Percentiles rank a stretch among this genome's conserved stretches.
These are phyloP conservation scores for Myrmecophaga tridactyla DNA, from an alignment of 2,113 vertebrate genomes.

Conservation along the genomic window DNA sequence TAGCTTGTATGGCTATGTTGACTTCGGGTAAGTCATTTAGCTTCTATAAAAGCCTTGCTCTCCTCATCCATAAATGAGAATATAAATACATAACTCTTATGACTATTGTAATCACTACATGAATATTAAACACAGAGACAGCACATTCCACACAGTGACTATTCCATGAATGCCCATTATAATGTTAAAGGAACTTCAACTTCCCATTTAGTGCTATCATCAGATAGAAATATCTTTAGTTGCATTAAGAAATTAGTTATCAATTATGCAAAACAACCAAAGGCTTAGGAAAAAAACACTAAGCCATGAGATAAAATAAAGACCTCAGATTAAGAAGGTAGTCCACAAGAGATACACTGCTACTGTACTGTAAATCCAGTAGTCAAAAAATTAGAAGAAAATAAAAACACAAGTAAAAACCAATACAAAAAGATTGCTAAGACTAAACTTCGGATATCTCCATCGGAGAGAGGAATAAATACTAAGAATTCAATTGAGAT, in stretches of 20 bases:
- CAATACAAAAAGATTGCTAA: background rate
- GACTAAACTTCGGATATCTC: background rate
- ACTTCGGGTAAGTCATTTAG: background rate
- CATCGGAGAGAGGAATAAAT: background rate
- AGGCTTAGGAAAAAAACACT: background rate
- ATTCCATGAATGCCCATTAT: background rate
- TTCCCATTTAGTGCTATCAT: conserved; percentile 1
- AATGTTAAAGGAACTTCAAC: background rate
- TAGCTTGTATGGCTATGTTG: background rate
- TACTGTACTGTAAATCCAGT: background rate
- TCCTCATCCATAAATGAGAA: background rate
- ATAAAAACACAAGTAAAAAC: background rate
- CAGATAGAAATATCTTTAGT: background rate
- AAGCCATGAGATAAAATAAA: background rate
- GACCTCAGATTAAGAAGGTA: background rate
- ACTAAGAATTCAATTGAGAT: background rate
- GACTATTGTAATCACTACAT: background rate
- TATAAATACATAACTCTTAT: background rate
- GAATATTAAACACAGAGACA: background rate
- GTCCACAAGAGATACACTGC: background rate
- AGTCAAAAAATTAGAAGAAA: conserved; percentile 39
- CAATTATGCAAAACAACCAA: background rate
- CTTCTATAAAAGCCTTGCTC: background rate
- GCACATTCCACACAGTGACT: background rate
- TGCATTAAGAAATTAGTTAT: background rate